Base-by-base conservation (phyloP, 2,888 invertebrate species). In the Drosophila neotestacea region DNA sequence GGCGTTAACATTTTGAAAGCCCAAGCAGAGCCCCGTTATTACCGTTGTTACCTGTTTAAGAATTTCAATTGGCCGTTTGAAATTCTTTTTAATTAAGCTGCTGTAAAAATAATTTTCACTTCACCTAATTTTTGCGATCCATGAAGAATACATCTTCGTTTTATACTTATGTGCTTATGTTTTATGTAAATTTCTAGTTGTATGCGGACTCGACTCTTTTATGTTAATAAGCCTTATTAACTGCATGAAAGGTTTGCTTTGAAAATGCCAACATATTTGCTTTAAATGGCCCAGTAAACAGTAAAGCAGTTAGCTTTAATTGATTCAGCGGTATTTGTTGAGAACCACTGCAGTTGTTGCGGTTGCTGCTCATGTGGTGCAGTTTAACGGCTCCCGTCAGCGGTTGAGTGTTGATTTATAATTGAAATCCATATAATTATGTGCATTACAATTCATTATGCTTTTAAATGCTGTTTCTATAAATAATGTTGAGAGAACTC, bases 201-300 rank as follows among this genome's bases (percentile, higher is more conserved):
- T 66, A 32, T 48, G 48, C 52, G 65, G 51, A 58, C 46, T 16
- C 48, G 32, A 27, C 51, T 70, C 41, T 60, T 64, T 52, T 68
- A 78, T 74, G 80, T 47, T 71, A 73, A 76, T 73, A 51, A 61
- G 55, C 51, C 88, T 88, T 78, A 88, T 88, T 85, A 85, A 60
- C 69, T 76, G 87, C 87, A 88, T 88, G 89, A 76, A 86, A 85
- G 70, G 76, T 84, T 75, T 73, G 66, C 62, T 67, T 73, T 61
- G 50, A 55, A 75, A 64, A 59, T 42, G 62, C 78, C 73, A 77
- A 63, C 56, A 65, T 63, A 64, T 78, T 73, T 69, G 56, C 51
- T 60, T 68, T 71, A 77, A 79, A 79, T 86, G 85, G 88, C 79
- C 82, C 69, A 86, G 88, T 86, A 88, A 88, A 76, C 79, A 84